These are phyloP conservation scores for Nansenia antarctica DNA, from an alignment of 2,113 vertebrate species.

Conservation along the genomic window DNA sequence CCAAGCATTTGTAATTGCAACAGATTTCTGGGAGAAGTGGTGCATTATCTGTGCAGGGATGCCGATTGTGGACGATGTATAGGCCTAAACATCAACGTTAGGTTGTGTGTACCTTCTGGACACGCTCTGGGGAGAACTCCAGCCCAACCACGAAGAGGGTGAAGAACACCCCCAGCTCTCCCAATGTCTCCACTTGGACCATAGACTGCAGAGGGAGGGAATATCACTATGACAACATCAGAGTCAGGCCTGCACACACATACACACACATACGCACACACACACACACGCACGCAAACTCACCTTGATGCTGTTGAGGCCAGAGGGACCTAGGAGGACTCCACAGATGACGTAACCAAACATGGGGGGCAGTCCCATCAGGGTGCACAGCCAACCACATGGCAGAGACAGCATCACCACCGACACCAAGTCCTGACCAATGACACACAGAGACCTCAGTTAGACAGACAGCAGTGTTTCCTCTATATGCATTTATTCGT, in stretches of 20 bases:
- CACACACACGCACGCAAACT: slow-evolving; percentile 7
- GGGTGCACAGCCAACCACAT: slow-evolving; percentile 92
- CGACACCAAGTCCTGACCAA: slow-evolving; percentile 87
- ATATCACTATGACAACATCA: not conserved
- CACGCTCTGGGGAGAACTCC: slow-evolving; percentile 95
- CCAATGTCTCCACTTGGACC: slow-evolving; percentile 96
- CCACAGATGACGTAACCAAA: slow-evolving; percentile 96
- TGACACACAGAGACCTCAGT: not conserved
- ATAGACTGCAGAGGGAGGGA: slow-evolving; percentile 81
- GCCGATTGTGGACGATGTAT: too few species aligned
- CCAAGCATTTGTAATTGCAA: too few species aligned
- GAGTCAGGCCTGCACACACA: not conserved
- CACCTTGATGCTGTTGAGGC: slow-evolving; percentile 95
- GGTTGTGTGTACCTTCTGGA: slow-evolving; percentile 86
- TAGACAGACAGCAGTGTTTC: too few species aligned
- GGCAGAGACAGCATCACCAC: slow-evolving; percentile 94
- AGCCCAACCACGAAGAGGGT: slow-evolving; percentile 98
- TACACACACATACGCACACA: not conserved
- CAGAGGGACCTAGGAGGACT: slow-evolving; percentile 92
- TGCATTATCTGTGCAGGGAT: too few species aligned
- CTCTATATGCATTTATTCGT: too few species aligned
- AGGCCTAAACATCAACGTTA: too few species aligned
- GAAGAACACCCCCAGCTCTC: slow-evolving; percentile 96
- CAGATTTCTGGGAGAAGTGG: too few species aligned
- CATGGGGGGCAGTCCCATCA: slow-evolving; percentile 91